Evolutionary conservation across 2,888 invertebrate genomes (phyloP).

Genomic region (Pachydiplax longipennis): DNA sequence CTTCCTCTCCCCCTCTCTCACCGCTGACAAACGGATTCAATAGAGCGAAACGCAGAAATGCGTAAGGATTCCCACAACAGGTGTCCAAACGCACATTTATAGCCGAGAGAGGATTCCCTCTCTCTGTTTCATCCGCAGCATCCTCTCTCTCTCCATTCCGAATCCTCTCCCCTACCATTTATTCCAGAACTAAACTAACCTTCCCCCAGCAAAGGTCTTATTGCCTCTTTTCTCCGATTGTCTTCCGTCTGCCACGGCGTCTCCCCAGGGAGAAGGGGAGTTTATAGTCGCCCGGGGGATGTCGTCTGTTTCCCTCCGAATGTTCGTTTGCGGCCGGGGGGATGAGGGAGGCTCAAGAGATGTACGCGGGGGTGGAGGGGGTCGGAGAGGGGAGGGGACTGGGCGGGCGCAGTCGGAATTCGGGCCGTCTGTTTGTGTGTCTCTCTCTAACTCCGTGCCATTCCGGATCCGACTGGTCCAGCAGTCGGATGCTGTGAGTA

Average conservation of each 20-base stretch:
- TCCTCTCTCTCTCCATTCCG: background rate
- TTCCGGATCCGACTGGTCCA: conserved; percentile 48
- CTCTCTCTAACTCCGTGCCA: conserved; percentile 39
- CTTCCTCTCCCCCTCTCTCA: background rate
- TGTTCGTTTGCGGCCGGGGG: background rate
- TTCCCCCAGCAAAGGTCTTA: background rate
- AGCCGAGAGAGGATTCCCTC: background rate
- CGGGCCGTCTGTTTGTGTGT: conserved; percentile 41
- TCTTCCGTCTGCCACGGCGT: background rate
- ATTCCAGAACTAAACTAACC: background rate
- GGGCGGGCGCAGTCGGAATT: conserved; percentile 38
- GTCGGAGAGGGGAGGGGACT: background rate
- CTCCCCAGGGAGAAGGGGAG: conserved; percentile 13
- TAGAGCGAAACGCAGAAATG: conserved; percentile 32
- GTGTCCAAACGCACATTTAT: conserved; percentile 38
- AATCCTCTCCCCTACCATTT: background rate
- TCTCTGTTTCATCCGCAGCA: background rate
- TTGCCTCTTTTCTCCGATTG: background rate
- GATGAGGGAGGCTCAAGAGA: background rate
- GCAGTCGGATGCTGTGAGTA: conserved; percentile 47
- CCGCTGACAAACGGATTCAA: conserved; percentile 38
- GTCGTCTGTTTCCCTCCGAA: conserved; percentile 16
- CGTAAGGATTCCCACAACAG: conserved; percentile 29
- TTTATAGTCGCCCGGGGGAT: background rate
- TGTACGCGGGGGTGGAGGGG: background rate